Base-by-base conservation (phyloP, 2,113 vertebrate genomes). In the Gopherus flavomarginatus region DNA sequence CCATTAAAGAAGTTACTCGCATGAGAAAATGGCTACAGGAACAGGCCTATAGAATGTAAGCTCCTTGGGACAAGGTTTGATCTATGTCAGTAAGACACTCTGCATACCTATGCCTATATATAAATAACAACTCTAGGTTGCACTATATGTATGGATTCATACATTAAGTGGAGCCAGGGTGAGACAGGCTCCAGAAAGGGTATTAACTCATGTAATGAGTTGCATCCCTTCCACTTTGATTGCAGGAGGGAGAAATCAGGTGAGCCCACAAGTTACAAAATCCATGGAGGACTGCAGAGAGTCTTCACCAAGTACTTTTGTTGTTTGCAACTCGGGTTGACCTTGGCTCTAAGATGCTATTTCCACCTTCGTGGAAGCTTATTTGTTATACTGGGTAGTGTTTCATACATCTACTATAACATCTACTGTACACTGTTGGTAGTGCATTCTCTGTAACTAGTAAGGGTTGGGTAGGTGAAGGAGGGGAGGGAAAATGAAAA, bases 21-120 rank as follows among this genome's bases (percentile, higher is more conserved):
- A 81, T 81, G 50, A 85, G 50, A 54, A 3, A 72, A 62, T 44
- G 24, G 29, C 7, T 82, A 26, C 6, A 90, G 44, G 44, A 86
- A 75, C 38, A 47, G 13, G 22, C 44, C 47, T 50, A 47, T 75
- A 89, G 7, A 82, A 89, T 81, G 49, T 38, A 84, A 90, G 16
- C 2, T 79, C 3, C 62, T 69, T 42, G 11, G 29, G 1, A 2
- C 2, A 31, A 14, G 2, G 19, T 35, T 38, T 17, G 24, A 11
- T 53, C 31, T 75, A 69, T 47, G 72, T 6, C 19, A 77, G 85
- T 88, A 92, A 81, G 50, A 3, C 52, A 79, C 31, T 72, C 3
- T 17, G 88, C 38, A 1, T 38, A n/a, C 62, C 57, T 86, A 2
- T 31, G 16, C 13, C 72, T 82, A 19, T 24, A 24, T 27, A 79